Percentiles rank a stretch among this genome's conserved stretches.
Evolutionary conservation across 2,888 invertebrate genomes (phyloP).

Genomic region (Lysandra bellargus): DNA sequence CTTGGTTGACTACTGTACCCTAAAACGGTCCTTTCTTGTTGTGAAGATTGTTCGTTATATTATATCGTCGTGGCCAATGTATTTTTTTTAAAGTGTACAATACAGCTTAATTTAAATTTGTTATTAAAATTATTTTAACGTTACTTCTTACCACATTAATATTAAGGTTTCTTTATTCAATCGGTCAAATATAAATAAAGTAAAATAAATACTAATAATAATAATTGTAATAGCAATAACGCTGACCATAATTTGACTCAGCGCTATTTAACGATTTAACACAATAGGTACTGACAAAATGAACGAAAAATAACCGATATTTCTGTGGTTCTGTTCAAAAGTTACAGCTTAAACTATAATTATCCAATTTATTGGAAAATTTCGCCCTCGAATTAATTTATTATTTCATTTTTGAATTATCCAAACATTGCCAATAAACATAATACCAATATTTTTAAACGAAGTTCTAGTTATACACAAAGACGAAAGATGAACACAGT

Average conservation of each 20-base stretch:
- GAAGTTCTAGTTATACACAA: too few species aligned
- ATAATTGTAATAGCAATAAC: not conserved
- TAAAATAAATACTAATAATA: not conserved
- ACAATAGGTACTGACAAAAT: not conserved
- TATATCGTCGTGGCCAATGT: too few species aligned
- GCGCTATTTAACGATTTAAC: not conserved
- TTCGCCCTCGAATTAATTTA: not conserved
- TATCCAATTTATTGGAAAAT: not conserved
- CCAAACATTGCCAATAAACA: too few species aligned
- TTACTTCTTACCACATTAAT: too few species aligned
- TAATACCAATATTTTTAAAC: too few species aligned
- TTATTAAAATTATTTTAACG: too few species aligned
- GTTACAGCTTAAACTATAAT: not conserved
- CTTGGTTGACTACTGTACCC: not conserved
- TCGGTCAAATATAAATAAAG: not conserved
- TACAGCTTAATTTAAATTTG: too few species aligned
- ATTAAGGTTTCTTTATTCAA: not conserved
- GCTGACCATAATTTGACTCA: constrained; percentile 7
- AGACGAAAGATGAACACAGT: too few species aligned
- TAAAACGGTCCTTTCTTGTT: not conserved
- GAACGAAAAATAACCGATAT: not conserved
- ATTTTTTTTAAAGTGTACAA: too few species aligned
- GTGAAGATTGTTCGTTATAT: too few species aligned
- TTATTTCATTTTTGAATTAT: too few species aligned
- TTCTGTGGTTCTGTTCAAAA: not conserved